These are phyloP conservation scores for Isurus oxyrinchus DNA, from an alignment of 2,113 vertebrate genomes.

Conservation along the genomic window DNA sequence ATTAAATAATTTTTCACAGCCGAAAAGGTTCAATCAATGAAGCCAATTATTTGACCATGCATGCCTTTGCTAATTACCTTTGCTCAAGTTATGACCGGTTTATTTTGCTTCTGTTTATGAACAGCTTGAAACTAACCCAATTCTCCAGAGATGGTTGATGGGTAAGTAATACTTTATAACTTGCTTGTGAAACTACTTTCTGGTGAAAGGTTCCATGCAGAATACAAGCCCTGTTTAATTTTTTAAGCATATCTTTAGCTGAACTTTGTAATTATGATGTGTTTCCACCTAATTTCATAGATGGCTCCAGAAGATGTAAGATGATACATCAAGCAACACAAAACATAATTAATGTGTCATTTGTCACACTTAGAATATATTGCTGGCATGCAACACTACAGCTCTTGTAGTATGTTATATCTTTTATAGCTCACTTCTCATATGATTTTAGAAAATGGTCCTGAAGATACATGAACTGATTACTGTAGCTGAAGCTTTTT, in stretches of 20 bases:
- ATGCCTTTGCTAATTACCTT: slow-evolving; percentile 7
- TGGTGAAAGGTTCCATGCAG: not conserved
- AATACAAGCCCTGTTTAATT: not conserved
- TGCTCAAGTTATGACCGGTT: not conserved
- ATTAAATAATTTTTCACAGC: not conserved
- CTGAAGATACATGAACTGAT: not conserved
- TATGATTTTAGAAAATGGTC: not conserved
- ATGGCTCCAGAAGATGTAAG: not conserved
- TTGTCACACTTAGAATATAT: not conserved
- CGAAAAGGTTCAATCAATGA: not conserved
- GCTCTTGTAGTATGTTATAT: not conserved
- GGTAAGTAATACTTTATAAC: not conserved
- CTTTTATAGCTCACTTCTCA: not conserved
- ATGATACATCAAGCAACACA: not conserved
- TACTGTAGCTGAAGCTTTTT: not conserved
- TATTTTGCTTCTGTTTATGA: not conserved
- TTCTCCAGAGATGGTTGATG: not conserved
- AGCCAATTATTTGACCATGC: not conserved
- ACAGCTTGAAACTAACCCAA: not conserved
- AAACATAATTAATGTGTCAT: not conserved
- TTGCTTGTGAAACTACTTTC: not conserved
- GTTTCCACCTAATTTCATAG: not conserved
- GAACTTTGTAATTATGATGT: slow-evolving; percentile 6
- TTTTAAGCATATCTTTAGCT: not conserved
- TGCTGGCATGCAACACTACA: not conserved